phyloP scores from a whole-genome alignment of 2,113 vertebrate genomes.

The Callopanchax toddi region DNA sequence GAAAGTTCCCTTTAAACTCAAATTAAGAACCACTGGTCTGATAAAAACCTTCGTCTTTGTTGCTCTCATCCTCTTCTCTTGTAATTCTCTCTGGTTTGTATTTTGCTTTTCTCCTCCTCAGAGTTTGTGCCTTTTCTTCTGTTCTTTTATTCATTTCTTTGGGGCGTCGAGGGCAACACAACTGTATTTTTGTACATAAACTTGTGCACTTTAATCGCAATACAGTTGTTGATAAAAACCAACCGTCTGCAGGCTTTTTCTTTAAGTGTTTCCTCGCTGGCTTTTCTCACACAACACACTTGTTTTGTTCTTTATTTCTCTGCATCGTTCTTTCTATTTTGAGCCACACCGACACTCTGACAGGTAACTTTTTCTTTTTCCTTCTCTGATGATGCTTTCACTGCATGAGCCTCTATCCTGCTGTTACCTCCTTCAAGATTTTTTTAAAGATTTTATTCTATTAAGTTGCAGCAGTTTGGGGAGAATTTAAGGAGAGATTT shows the following conservation, averaged over 20 bases:
- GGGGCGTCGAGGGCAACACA: conserved; percentile 77
- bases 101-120: conserved; percentile 55
- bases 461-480: too few species aligned
- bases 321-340: conserved; percentile 53
- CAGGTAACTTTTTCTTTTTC: conserved; percentile 68
- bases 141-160: conserved; percentile 75
- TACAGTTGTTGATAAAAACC: conserved; percentile 71
- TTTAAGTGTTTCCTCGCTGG: conserved; percentile 2
- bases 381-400: conserved; percentile 17
- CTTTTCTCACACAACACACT: conserved; percentile 18
- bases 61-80: conserved; percentile 26
- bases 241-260: conserved; percentile 56
- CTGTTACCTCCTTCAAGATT: background rate
- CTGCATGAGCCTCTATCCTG: conserved; percentile 13
- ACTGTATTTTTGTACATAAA: conserved; percentile 87
- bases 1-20: too few species aligned
- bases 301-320: conserved; percentile 35
- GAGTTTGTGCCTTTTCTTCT: conserved; percentile 85
- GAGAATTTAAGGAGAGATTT: too few species aligned
- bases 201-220: conserved; percentile 87
- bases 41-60: background rate
- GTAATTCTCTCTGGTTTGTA: conserved; percentile 28
- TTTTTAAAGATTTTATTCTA: too few species aligned
- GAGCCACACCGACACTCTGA: conserved; percentile 40
- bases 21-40: conserved; percentile 24